Evolutionary conservation across 2,797 vertebrate species (phyloP), one percentile per base, ranked within the genome.

Genomic region (Girardinus metallicus): DNA sequence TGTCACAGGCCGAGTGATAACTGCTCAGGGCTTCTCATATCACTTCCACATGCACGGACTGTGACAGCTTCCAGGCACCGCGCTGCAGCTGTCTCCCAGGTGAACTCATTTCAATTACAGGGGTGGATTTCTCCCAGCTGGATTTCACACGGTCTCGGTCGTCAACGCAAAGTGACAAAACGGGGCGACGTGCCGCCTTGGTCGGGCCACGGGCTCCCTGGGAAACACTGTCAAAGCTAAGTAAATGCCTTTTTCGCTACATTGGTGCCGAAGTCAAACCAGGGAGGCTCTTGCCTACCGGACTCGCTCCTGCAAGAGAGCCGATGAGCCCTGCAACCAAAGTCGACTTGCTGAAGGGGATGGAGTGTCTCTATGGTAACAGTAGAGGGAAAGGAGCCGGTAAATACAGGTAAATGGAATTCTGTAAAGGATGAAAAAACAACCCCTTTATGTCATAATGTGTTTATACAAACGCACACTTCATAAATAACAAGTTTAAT

Each of bases 331-430:
- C 81, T 81, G 92, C 93, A 95, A 94, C 94, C 92, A 95, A 93
- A 94, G 91, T 92, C 89, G 90, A 89, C 91, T 91, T 82, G 88
- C 94, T 94, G 92, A 92, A 94, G 87, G 92, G 93, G 93, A 94
- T 89, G 90, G 88, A 93, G 93, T 91, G 95, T 96, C 96, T 95
- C 96, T 96, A 96, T 96, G 96, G 96, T 96, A 96, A 96, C 96
- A 68, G 93, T 77, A 84, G 90, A 92, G 87, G 80, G 80, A 92
- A 90, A 89, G 87, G 88, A 92, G 85, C 89, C 82, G 80, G 92
- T 91, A 92, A 94, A 93, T 90, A 89, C 94, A 96, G 95, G 95
- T 96, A 95, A 92, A 94, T 82, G 91, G 87, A 89, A 94, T 93
- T 92, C 90, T 90, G 90, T 86, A 88, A 92, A 90, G 91, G 83